Evolutionary conservation across 2,888 invertebrate genomes (phyloP).

Genomic region (Neria commutata): DNA sequence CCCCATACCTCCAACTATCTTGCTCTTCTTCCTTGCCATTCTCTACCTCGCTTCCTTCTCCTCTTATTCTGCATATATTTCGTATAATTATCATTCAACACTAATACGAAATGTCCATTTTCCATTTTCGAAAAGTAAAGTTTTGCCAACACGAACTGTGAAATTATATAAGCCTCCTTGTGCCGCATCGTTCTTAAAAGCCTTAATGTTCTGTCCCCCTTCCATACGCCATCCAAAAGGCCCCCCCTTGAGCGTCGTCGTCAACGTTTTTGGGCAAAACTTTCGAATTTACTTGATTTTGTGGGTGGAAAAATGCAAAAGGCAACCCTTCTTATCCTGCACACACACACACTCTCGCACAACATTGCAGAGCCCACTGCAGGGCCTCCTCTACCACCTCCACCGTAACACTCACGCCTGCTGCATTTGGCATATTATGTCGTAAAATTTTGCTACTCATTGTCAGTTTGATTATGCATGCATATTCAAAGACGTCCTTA

Average conservation of each 20-base stretch:
- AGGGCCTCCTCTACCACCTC: no score
- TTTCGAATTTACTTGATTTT: slow-evolving; percentile 35
- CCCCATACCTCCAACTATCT: background rate
- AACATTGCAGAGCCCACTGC: no score
- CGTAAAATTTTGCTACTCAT: slow-evolving; percentile 32
- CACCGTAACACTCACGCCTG: background rate
- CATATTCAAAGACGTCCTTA: slow-evolving; percentile 19
- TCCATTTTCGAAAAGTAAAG: slow-evolving; percentile 29
- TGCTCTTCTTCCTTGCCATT: background rate
- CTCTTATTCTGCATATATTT: no score
- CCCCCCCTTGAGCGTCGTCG: background rate
- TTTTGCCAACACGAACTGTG: slow-evolving; percentile 27
- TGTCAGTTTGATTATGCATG: slow-evolving; percentile 34
- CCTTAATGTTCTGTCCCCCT: slow-evolving; percentile 1
- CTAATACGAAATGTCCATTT: slow-evolving; percentile 36
- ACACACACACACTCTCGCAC: no score
- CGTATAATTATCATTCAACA: slow-evolving; percentile 37
- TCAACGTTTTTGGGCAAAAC: slow-evolving; percentile 29
- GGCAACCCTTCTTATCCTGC: background rate
- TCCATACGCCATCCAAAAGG: slow-evolving; percentile 5
- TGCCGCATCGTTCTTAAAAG: no score
- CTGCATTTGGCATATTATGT: slow-evolving; percentile 29
- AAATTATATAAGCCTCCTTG: slow-evolving; percentile 30
- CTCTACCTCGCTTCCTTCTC: background rate
- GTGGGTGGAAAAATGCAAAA: background rate